Conservation (phyloP, 2,113 vertebrate genomes). For the Mirza zaza region DNA sequence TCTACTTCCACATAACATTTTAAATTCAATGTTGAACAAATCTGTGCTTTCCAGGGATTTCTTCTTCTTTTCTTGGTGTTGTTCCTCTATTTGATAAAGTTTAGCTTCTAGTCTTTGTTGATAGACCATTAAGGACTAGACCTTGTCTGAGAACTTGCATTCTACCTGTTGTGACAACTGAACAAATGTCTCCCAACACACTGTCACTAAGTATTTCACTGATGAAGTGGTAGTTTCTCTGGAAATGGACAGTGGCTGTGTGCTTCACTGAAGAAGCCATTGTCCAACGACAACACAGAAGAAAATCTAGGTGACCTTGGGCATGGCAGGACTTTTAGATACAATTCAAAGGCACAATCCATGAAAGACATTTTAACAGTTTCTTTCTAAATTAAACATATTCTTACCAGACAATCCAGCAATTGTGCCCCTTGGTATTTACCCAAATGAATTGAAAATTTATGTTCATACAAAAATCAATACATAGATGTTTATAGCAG, state of each 20-base stretch:
- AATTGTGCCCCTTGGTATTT: too few relatives aligned
- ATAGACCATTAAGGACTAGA: constrained; percentile 94
- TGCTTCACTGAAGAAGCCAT: constrained; percentile 95
- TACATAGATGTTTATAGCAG: too few relatives aligned
- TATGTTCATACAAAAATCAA: too few relatives aligned
- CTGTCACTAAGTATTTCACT: constrained; percentile 94
- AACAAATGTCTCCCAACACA: constrained; percentile 91
- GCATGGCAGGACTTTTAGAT: background rate
- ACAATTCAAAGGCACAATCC: background rate
- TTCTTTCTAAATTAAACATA: too few relatives aligned
- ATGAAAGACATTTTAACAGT: background rate
- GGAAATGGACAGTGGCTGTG: constrained; percentile 91
- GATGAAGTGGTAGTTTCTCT: constrained; percentile 94
- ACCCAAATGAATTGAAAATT: too few relatives aligned
- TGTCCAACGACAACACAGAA: constrained; percentile 75
- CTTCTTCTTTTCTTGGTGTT: constrained; percentile 94
- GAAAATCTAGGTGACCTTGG: background rate
- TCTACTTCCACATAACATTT: constrained; percentile 88
- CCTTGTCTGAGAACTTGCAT: constrained; percentile 95
- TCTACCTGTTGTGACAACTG: constrained; percentile 93
- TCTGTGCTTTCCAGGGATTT: constrained; percentile 94
- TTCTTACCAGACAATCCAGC: too few relatives aligned
- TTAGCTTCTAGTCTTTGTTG: constrained; percentile 95
- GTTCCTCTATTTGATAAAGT: constrained; percentile 93
- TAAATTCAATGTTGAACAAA: constrained; percentile 93